These are phyloP conservation scores for Montipora capitata DNA, from an alignment of 92 coral and sea anemone genomes.

Conservation along the genomic window DNA sequence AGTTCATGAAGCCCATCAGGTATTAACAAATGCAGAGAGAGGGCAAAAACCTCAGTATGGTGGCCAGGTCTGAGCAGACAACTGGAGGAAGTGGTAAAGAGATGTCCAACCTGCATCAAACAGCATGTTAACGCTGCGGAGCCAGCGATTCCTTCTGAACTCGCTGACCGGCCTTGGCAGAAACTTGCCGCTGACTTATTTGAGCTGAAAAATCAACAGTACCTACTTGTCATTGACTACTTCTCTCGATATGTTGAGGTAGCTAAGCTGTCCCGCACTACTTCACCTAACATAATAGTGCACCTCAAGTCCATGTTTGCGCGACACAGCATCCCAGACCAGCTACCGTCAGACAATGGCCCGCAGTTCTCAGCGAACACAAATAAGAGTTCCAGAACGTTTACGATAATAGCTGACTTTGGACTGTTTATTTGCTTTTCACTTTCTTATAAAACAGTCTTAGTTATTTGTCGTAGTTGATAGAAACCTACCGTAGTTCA, in stretches of 20 bases:
- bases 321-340: too few species aligned
- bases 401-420: conserved; percentile 20
- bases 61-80: conserved; percentile 51
- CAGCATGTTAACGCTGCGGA: background rate
- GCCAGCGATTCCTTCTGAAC: conserved; percentile 12
- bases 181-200: conserved; percentile 52
- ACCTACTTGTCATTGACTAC: background rate
- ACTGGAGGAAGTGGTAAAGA: too few species aligned
- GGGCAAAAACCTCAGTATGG: conserved; percentile 66
- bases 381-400: conserved; percentile 26
- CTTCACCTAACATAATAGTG: conserved; percentile 11
- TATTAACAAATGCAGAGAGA: conserved; percentile 60
- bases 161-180: conserved; percentile 49
- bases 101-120: conserved; percentile 56
- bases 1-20: conserved; percentile 65
- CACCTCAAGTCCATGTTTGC: conserved; percentile 1
- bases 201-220: conserved; percentile 32
- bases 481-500: too few species aligned
- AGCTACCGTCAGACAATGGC: too few species aligned
- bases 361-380: background rate
- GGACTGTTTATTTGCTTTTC: background rate
- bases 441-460: too few species aligned
- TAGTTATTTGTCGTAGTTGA: too few species aligned
- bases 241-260: conserved; percentile 23
- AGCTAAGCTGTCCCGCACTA: conserved; percentile 23